These are phyloP conservation scores for Silvanus unidentatus DNA, from an alignment of 2,888 invertebrate species.

Conservation along the genomic window DNA sequence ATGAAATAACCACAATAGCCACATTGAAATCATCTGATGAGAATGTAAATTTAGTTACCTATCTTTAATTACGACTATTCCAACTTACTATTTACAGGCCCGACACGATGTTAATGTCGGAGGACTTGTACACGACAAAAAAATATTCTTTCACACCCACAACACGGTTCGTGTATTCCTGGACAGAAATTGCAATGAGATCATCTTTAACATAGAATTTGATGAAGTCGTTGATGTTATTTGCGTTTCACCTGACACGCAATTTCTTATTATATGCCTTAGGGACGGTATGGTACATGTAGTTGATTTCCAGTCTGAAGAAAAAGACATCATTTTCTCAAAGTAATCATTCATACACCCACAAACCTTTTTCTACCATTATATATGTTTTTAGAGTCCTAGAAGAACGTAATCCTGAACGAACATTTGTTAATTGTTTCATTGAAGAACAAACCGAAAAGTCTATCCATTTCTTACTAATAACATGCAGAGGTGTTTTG, in stretches of 20 bases:
- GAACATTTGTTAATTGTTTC: neutral
- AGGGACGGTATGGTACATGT: constrained; percentile 17
- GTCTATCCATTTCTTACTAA: too few relatives aligned
- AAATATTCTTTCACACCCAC: constrained; percentile 16
- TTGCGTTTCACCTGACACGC: constrained; percentile 11
- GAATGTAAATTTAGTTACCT: neutral
- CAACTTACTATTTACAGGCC: too few relatives aligned
- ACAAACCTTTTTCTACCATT: neutral
- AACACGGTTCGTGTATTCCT: constrained; percentile 19
- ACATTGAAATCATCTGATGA: constrained; percentile 23
- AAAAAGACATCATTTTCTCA: neutral
- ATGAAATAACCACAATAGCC: constrained; percentile 49
- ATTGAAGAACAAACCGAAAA: neutral
- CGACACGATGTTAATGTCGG: constrained; percentile 11
- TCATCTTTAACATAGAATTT: constrained; percentile 17
- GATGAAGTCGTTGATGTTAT: constrained; percentile 17
- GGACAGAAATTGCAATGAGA: constrained; percentile 13
- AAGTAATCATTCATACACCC: too few relatives aligned
- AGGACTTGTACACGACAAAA: constrained; percentile 11
- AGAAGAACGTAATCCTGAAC: too few relatives aligned
- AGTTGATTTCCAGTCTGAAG: constrained; percentile 11
- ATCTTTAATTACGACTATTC: too few relatives aligned
- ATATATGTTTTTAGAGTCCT: too few relatives aligned
- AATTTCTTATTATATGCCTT: constrained; percentile 18
- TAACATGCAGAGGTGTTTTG: too few relatives aligned